phyloP scores from a whole-genome alignment of 2,888 invertebrate species.

The Sarcophaga caerulescens region DNA sequence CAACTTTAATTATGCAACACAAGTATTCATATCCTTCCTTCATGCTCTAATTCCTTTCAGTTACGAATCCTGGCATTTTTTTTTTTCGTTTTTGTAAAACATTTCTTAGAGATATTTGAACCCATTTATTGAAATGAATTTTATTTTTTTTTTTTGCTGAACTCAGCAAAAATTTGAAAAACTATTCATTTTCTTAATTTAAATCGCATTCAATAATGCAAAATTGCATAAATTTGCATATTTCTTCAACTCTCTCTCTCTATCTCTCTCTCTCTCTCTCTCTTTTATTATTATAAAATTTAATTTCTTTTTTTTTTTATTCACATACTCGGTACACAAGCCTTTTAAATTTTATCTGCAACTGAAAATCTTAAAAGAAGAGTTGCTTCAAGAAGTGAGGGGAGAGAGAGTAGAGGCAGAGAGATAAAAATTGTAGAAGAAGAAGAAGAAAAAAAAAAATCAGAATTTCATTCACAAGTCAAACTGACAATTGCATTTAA shows the following conservation, averaged over 20 bases:
- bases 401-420: too few relatives aligned
- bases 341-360: conserved; percentile 5
- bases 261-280: background rate
- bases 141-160: too few relatives aligned
- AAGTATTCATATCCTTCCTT: too few relatives aligned
- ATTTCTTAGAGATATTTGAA: too few relatives aligned
- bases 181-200: background rate
- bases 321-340: background rate
- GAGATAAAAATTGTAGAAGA: background rate
- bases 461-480: conserved; percentile 42
- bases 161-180: too few relatives aligned
- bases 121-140: too few relatives aligned
- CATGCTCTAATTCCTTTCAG: too few relatives aligned
- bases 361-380: conserved; percentile 4
- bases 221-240: conserved; percentile 38
- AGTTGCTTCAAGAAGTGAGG: too few relatives aligned
- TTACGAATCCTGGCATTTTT: too few relatives aligned
- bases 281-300: conserved; percentile 30
- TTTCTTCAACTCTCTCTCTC: background rate
- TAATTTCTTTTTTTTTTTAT: background rate
- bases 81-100: too few relatives aligned
- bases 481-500: conserved; percentile 37
- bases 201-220: conserved; percentile 11
- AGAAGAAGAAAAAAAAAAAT: conserved; percentile 5
- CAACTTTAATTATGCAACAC: too few relatives aligned